These are phyloP conservation scores for Hermaeophaga mercurialis DNA, from an alignment of 2,888 invertebrate species.

Conservation along the genomic window DNA sequence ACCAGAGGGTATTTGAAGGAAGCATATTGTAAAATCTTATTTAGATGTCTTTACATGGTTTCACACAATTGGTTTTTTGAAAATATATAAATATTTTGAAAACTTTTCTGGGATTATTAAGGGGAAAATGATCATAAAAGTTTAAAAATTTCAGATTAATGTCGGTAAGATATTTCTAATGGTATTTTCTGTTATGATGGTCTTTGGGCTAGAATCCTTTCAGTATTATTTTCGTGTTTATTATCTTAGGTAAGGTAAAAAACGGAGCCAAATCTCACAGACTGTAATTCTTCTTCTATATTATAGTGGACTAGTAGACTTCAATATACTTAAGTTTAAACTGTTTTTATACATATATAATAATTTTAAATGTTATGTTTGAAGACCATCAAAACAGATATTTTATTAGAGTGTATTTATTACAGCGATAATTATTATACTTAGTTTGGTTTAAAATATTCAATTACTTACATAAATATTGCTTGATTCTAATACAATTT, in stretches of 20 bases:
- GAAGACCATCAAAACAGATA: neutral
- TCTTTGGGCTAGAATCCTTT: neutral
- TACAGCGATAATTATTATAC: too few relatives aligned
- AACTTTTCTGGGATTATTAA: neutral
- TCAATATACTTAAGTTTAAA: neutral
- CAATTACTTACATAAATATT: neutral
- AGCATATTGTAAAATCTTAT: neutral
- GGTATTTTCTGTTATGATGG: neutral
- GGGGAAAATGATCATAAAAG: neutral
- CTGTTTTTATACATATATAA: neutral
- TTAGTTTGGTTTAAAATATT: neutral
- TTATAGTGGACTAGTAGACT: neutral
- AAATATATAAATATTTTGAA: neutral
- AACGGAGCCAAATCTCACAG: neutral
- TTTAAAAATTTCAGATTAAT: neutral
- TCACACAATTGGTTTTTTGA: neutral
- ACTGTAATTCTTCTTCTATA: neutral
- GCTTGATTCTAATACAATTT: neutral
- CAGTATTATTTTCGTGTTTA: neutral
- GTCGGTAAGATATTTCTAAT: neutral
- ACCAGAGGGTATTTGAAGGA: neutral
- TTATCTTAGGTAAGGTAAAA: neutral
- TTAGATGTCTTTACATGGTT: neutral
- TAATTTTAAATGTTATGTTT: neutral
- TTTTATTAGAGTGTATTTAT: neutral